These are phyloP conservation scores for Verasper variegatus DNA, from an alignment of 2,113 vertebrate species.

Conservation along the genomic window DNA sequence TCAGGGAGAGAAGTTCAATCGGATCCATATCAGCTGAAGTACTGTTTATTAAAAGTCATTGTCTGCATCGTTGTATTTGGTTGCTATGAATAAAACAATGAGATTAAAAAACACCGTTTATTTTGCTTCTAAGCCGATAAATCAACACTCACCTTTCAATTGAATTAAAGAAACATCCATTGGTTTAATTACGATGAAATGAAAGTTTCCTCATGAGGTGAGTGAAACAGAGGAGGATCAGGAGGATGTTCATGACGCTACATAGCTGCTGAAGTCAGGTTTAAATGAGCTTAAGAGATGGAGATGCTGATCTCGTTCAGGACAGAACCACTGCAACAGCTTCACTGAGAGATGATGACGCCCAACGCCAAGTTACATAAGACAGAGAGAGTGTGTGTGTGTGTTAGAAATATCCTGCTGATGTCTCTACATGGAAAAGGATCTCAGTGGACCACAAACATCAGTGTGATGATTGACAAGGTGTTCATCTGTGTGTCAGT, in stretches of 20 bases:
- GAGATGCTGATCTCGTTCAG: background rate
- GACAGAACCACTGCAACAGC: background rate
- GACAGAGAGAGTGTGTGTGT: background rate
- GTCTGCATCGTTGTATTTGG: too few species aligned
- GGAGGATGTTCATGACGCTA: slow-evolving; percentile 8
- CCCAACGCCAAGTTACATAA: slow-evolving; percentile 10
- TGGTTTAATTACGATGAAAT: too few species aligned
- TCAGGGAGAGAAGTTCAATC: background rate
- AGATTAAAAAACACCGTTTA: too few species aligned
- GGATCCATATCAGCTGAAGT: background rate
- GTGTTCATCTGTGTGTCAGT: background rate
- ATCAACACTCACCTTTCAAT: too few species aligned
- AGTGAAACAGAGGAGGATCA: background rate
- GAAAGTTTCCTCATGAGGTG: background rate
- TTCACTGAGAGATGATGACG: background rate
- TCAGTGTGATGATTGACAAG: background rate
- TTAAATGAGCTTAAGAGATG: background rate
- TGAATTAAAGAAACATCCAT: too few species aligned
- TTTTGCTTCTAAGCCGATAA: too few species aligned
- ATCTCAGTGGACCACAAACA: slow-evolving; percentile 24
- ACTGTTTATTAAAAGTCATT: too few species aligned
- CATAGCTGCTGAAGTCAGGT: background rate
- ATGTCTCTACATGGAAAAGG: slow-evolving; percentile 21
- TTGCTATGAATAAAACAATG: too few species aligned
- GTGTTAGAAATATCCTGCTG: too few species aligned